Conservation (phyloP, 2,888 invertebrate species). For the Oscheius sp. region DNA sequence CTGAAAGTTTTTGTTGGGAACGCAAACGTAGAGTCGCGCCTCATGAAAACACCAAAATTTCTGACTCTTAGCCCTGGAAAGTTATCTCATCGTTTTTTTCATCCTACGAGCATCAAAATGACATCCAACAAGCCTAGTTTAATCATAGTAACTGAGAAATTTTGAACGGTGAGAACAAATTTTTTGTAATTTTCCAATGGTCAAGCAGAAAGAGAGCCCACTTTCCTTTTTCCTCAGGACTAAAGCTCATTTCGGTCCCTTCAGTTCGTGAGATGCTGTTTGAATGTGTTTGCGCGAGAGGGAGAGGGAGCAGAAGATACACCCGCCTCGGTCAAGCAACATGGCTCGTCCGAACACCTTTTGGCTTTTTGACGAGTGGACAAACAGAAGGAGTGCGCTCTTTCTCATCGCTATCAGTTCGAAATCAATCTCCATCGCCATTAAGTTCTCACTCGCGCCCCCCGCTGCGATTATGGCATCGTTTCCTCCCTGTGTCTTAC, state of each 20-base stretch:
- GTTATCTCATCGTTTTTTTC: no score
- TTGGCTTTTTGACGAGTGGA: background rate
- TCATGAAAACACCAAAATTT: background rate
- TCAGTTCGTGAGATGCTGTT: slow-evolving; percentile 26
- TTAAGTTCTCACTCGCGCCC: slow-evolving; percentile 6
- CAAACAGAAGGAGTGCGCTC: slow-evolving; percentile 8
- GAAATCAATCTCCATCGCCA: slow-evolving; percentile 13
- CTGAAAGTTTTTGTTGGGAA: slow-evolving; percentile 2
- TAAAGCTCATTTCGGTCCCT: background rate
- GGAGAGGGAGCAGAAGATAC: slow-evolving; percentile 11
- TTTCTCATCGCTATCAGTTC: slow-evolving; percentile 1
- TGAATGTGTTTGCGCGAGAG: slow-evolving; percentile 24
- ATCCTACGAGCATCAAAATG: no score
- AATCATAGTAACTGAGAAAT: no score
- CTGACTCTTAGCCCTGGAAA: no score
- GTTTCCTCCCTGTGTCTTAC: background rate
- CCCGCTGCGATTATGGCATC: slow-evolving; percentile 16
- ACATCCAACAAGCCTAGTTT: no score
- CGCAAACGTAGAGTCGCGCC: background rate
- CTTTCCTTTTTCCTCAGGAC: background rate
- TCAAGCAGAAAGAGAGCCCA: background rate
- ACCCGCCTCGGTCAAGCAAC: background rate
- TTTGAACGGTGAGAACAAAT: background rate
- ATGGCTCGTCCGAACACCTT: slow-evolving; percentile 11
- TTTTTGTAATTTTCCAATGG: background rate